Percentiles rank a stretch among this genome's conserved stretches.
phyloP scores from a whole-genome alignment of 2,888 invertebrate species.

The Pherbina coryleti region DNA sequence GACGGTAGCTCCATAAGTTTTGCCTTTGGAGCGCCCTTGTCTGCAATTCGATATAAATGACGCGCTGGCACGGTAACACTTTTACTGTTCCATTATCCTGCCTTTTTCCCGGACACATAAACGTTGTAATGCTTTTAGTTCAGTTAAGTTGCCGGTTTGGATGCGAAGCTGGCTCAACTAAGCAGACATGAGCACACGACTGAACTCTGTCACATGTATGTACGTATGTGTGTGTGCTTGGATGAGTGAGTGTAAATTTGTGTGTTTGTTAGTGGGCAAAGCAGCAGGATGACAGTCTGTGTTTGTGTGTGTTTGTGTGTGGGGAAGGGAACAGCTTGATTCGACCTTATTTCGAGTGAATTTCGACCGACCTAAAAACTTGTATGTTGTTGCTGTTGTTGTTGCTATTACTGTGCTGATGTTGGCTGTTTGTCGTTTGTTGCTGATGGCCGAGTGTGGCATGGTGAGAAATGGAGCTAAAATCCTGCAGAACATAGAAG shows the following conservation, averaged over 20 bases:
- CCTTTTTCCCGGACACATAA: constrained; percentile 13
- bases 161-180: not conserved
- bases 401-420: not conserved
- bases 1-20: not conserved
- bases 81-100: constrained; percentile 11
- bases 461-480: not conserved
- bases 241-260: not conserved
- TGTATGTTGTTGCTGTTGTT: constrained; percentile 3
- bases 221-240: not conserved
- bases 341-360: constrained; percentile 18
- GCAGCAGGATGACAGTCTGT: not conserved
- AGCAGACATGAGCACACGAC: not conserved
- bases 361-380: constrained; percentile 9
- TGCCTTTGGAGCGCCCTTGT: not conserved
- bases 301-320: not conserved
- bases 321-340: not conserved
- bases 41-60: constrained; percentile 13
- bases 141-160: constrained; percentile 9
- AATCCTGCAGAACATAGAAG: not conserved
- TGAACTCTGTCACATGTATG: not conserved
- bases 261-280: not conserved
- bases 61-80: constrained; percentile 1
- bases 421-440: not conserved
- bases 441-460: not conserved
- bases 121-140: constrained; percentile 22